Base-by-base conservation (phyloP, 2,888 invertebrate species). In the Melikaiella ostensackeni region DNA sequence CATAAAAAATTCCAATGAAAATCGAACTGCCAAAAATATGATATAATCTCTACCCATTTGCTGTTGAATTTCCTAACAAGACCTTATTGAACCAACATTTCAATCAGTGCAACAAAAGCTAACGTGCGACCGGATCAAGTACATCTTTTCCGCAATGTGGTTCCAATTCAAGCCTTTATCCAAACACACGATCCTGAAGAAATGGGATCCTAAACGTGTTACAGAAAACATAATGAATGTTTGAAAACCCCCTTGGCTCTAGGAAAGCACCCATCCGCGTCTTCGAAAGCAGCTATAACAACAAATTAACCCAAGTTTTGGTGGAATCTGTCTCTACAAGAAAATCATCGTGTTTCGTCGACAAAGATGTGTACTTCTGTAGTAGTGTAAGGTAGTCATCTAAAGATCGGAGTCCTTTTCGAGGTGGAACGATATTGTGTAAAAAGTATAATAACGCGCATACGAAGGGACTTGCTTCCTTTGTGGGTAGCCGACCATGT, bases 401-500 rank as follows among this genome's bases (percentile, higher is more conserved):
- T 55, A 74, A 21, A 42, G 42, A 38, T 59, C 24, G 33, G 13
- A 74, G 59, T 61, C 57, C 57, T 74, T 59, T 77, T 79, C 77
- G 83, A 81, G 83, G 81, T 86, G 86, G 86, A 89, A 86, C 86
- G 89, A 90, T 89, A 90, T 91, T 90, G 89, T 90, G 88, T 88
- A 89, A 89, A 88, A 89, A 88, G 89, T 88, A 91, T 90, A 90
- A 91, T 90, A 89, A 90, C 86, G 88, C 84, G 86, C 84, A 86
- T 86, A 86, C 84, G 86, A 84, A 87, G 86, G 85, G 85, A 77
- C 76, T 75, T 75, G 78, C 79, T 79, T 86, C 88, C 89, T 90
- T 90, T 90, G 90, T 88, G 91, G 91, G 86, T 89, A 91, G 90
- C 89, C 90, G 88, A 90, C 88, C 91, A 88, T 91, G 88, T 86